These are phyloP conservation scores for Eupsilia transversa DNA, from an alignment of 2,888 invertebrate species.

Conservation along the genomic window DNA sequence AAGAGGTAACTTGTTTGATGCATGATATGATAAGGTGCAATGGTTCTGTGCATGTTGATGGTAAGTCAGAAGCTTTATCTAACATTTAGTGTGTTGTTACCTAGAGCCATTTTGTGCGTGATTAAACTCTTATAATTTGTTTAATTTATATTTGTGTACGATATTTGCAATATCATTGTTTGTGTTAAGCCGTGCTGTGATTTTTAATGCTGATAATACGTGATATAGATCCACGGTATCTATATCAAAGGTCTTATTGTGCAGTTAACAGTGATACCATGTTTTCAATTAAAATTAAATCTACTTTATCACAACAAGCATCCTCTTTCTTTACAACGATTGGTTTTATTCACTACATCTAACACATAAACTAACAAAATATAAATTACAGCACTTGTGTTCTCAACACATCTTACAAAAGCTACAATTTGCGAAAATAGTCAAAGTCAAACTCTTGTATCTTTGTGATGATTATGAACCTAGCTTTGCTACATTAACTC, in stretches of 20 bases:
- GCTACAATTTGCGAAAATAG: conserved; percentile 82
- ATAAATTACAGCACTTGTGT: conserved; percentile 78
- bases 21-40: conserved; percentile 84
- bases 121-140: conserved; percentile 55
- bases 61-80: conserved; percentile 78
- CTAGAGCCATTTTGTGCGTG: conserved; percentile 88
- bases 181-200: conserved; percentile 66
- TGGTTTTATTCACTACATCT: conserved; percentile 74
- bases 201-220: conserved; percentile 30
- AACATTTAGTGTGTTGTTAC: conserved; percentile 72
- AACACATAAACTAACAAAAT: conserved; percentile 75
- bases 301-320: conserved; percentile 75
- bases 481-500: conserved; percentile 82
- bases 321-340: conserved; percentile 70
- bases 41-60: conserved; percentile 80
- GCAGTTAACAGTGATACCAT: conserved; percentile 45
- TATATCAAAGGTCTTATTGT: conserved; percentile 50
- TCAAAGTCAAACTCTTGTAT: conserved; percentile 91
- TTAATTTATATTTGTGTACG: conserved; percentile 41
- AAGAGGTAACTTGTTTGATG: conserved; percentile 80
- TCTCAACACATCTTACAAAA: conserved; percentile 72
- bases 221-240: conserved; percentile 49
- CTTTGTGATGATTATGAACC: conserved; percentile 85
- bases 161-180: conserved; percentile 49
- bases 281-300: conserved; percentile 37